These are phyloP conservation scores for Tanaodytes sp. DNA, from an alignment of 2,888 invertebrate genomes.

Conservation along the genomic window DNA sequence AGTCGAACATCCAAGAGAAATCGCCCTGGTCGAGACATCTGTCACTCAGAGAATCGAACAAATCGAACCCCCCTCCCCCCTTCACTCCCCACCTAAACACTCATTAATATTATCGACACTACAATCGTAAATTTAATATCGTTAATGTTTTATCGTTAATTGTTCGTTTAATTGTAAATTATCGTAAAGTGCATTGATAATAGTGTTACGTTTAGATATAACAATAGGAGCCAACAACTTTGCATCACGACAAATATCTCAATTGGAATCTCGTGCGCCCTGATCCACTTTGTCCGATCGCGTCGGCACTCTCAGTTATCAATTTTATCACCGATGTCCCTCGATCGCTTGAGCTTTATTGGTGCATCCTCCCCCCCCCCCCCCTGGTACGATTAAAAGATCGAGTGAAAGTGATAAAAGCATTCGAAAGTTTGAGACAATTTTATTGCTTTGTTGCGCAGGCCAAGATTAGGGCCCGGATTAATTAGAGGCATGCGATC, in stretches of 20 bases:
- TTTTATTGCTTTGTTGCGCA: slow-evolving; percentile 36
- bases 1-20: slow-evolving; percentile 13
- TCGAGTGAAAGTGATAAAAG: slow-evolving; percentile 42
- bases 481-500: slow-evolving; percentile 46
- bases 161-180: no score
- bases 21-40: no score
- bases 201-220: slow-evolving; percentile 47
- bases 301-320: neutral
- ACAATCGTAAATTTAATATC: no score
- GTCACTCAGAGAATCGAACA: no score
- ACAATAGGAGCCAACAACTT: slow-evolving; percentile 60
- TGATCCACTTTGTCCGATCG: slow-evolving; percentile 18
- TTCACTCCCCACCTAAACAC: no score
- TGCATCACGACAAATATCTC: slow-evolving; percentile 63
- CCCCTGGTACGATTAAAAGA: no score
- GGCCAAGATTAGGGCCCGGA: slow-evolving; percentile 44
- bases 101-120: no score
- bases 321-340: slow-evolving; percentile 2
- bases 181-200: slow-evolving; percentile 51
- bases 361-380: no score
- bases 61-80: no score
- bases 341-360: slow-evolving; percentile 38
- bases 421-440: slow-evolving; percentile 46
- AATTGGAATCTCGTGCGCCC: slow-evolving; percentile 55
- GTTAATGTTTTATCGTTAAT: no score